phyloP scores from a whole-genome alignment of 2,113 vertebrate species.

The Oreotrochilus melanogaster region DNA sequence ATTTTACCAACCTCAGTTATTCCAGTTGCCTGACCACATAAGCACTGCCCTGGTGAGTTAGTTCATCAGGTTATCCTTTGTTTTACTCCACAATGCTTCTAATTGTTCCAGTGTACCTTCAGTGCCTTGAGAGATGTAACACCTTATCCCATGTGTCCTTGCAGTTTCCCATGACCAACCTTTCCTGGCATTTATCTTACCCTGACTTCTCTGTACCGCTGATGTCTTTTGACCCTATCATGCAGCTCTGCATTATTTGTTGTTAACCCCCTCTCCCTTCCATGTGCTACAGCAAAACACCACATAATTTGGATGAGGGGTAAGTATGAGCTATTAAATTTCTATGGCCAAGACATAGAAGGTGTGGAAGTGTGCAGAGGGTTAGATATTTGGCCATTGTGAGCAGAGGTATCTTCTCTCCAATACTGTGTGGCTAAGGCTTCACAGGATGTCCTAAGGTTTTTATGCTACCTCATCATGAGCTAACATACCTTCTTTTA shows the following conservation, averaged over 20 bases:
- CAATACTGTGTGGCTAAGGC: neutral
- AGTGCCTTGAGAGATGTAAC: neutral
- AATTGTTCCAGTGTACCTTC: neutral
- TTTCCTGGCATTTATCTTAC: neutral
- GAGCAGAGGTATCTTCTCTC: neutral
- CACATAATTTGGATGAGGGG: neutral
- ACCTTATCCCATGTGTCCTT: neutral
- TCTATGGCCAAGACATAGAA: neutral
- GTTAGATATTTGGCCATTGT: neutral
- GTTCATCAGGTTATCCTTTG: neutral
- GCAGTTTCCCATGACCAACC: neutral
- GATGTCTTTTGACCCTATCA: neutral
- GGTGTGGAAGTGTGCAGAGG: neutral
- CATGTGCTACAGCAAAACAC: neutral
- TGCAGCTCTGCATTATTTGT: neutral
- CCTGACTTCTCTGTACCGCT: neutral
- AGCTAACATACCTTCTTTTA: neutral
- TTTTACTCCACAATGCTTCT: neutral
- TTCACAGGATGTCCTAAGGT: neutral
- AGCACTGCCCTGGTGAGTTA: neutral
- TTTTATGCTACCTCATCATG: neutral
- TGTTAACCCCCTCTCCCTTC: neutral
- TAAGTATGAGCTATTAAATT: neutral
- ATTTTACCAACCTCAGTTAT: neutral
- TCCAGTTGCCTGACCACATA: neutral